Conservation (phyloP, 2,888 invertebrate species). For the Steromphala cineraria region DNA sequence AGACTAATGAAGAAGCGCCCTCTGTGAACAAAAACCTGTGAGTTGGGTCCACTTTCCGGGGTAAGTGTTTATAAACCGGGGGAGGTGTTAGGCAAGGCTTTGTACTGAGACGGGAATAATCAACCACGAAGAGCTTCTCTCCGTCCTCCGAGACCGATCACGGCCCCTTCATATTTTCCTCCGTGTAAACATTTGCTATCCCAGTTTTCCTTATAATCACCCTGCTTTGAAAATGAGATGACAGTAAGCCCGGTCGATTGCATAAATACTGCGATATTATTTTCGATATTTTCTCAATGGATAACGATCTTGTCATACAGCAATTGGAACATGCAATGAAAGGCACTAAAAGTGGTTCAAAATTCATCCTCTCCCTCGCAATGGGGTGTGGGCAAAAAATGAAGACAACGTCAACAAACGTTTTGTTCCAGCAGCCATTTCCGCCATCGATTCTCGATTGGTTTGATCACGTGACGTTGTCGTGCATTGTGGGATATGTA, state of each 20-base stretch:
- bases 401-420: slow-evolving; percentile 6
- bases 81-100: neutral
- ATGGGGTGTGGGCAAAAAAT: slow-evolving; percentile 14
- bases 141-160: neutral
- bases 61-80: slow-evolving; percentile 8
- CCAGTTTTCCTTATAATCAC: slow-evolving; percentile 7
- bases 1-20: no score
- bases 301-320: neutral
- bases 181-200: neutral
- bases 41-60: neutral
- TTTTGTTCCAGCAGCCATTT: slow-evolving; percentile 13
- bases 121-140: neutral
- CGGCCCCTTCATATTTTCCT: neutral
- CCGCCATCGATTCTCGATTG: neutral
- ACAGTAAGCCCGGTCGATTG: slow-evolving; percentile 8
- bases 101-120: neutral
- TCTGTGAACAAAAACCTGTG: no score
- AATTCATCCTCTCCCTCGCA: slow-evolving; percentile 6
- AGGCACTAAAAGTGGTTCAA: slow-evolving; percentile 14
- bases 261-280: slow-evolving; percentile 19
- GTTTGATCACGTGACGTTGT: slow-evolving; percentile 5
- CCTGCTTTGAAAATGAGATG: slow-evolving; percentile 10
- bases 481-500: slow-evolving; percentile 14
- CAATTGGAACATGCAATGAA: neutral
- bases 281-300: slow-evolving; percentile 15